phyloP scores from a whole-genome alignment of 2,888 invertebrate species.

The Bellardia bayeri region DNA sequence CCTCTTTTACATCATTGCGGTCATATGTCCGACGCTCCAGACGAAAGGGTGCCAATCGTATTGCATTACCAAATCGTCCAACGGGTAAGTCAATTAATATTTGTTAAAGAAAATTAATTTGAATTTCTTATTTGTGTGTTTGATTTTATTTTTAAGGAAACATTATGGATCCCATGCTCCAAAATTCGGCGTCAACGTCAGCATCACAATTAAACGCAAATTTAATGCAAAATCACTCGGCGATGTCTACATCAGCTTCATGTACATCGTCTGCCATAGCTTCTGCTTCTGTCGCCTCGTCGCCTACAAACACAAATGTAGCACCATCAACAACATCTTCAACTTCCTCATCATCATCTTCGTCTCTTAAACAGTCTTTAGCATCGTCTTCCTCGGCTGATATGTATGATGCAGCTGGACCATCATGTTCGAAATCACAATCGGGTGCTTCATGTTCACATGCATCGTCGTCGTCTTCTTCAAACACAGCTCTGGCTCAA shows the following conservation, averaged over 20 bases:
- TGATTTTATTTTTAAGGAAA: conserved; percentile 76
- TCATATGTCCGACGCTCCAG: conserved; percentile 96
- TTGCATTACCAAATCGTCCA: conserved; percentile 84
- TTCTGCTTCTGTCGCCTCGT: conserved; percentile 68
- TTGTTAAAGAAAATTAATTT: neutral
- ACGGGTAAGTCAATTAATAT: conserved; percentile 78
- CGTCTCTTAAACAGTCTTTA: conserved; percentile 60
- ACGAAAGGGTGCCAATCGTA: conserved; percentile 95
- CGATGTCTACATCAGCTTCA: conserved; percentile 70
- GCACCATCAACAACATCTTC: conserved; percentile 65
- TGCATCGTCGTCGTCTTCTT: conserved; percentile 41
- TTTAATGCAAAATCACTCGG: conserved; percentile 67
- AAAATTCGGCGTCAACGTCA: conserved; percentile 85
- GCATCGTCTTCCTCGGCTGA: conserved; percentile 56
- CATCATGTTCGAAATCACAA: conserved; percentile 66
- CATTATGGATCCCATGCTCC: conserved; percentile 89
- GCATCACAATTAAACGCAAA: conserved; percentile 77
- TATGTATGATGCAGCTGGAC: conserved; percentile 68
- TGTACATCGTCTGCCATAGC: conserved; percentile 73
- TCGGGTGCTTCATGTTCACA: conserved; percentile 62
- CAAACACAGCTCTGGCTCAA: conserved; percentile 56
- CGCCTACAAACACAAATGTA: conserved; percentile 32
- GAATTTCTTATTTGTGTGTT: conserved; percentile 1
- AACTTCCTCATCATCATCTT: conserved; percentile 67
- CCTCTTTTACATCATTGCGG: conserved; percentile 96